Evolutionary conservation across 2,888 invertebrate genomes (phyloP).

Genomic region (Lasius platythorax): DNA sequence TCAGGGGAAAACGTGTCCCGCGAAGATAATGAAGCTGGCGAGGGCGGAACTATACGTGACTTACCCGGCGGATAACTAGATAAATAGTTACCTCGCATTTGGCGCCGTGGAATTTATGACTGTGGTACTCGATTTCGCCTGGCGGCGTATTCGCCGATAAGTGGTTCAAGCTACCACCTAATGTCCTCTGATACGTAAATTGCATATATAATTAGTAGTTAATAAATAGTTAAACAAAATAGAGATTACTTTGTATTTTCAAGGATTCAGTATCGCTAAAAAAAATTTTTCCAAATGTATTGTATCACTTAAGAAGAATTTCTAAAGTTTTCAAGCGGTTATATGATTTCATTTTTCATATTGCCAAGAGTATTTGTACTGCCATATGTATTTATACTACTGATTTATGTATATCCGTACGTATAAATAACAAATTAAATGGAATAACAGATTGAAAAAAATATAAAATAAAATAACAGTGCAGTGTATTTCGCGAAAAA

Average conservation of each 20-base stretch:
- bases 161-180: neutral
- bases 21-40: constrained; percentile 75
- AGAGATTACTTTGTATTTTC: neutral
- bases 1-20: constrained; percentile 73
- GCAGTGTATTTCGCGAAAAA: neutral
- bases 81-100: constrained; percentile 52
- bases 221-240: neutral
- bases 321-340: neutral
- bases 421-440: neutral
- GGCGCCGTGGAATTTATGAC: constrained; percentile 37
- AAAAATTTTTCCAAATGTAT: neutral
- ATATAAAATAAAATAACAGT: neutral
- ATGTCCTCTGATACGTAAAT: neutral
- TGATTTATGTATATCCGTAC: neutral
- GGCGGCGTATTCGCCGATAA: constrained; percentile 19
- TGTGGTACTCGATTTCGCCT: constrained; percentile 26
- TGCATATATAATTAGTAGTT: neutral
- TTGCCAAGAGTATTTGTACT: neutral
- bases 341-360: neutral
- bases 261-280: neutral
- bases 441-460: neutral
- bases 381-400: neutral
- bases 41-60: constrained; percentile 68
- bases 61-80: constrained; percentile 55
- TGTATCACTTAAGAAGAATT: neutral